Conservation (phyloP, 2,797 vertebrate species). For the Phrynocephalus forsythii region DNA sequence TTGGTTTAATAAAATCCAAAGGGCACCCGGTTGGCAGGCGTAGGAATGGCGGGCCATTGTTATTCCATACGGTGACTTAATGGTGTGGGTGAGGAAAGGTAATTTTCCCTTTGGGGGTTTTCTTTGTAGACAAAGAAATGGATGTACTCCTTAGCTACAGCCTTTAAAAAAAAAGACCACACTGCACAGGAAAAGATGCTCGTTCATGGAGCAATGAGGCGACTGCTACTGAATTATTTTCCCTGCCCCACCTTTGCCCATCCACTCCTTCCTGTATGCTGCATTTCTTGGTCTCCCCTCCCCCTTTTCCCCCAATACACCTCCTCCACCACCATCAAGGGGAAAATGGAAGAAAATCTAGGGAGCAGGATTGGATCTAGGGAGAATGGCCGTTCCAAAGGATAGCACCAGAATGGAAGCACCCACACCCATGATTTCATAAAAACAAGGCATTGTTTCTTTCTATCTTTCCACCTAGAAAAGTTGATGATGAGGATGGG, state of each 20-base stretch:
- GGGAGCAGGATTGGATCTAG: no score
- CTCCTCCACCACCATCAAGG: background rate
- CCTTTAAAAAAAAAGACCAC: background rate
- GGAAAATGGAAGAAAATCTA: no score
- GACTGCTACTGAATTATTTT: background rate
- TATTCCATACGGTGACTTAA: background rate
- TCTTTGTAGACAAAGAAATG: background rate
- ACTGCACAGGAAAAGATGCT: background rate
- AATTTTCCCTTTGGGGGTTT: background rate
- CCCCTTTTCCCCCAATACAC: background rate
- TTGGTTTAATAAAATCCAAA: no score
- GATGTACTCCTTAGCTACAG: background rate
- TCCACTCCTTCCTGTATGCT: background rate
- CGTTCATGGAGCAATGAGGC: no score
- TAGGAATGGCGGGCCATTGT: background rate
- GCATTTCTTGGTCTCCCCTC: no score
- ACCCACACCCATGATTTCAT: background rate
- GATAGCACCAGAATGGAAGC: background rate
- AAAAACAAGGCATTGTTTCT: background rate
- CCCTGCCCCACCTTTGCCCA: background rate
- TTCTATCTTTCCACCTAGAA: background rate
- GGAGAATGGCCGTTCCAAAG: background rate
- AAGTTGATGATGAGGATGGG: background rate
- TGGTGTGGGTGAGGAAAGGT: no score
- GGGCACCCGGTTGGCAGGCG: no score